Conservation (phyloP, 2,113 vertebrate species). For the Ifrita kowaldi region DNA sequence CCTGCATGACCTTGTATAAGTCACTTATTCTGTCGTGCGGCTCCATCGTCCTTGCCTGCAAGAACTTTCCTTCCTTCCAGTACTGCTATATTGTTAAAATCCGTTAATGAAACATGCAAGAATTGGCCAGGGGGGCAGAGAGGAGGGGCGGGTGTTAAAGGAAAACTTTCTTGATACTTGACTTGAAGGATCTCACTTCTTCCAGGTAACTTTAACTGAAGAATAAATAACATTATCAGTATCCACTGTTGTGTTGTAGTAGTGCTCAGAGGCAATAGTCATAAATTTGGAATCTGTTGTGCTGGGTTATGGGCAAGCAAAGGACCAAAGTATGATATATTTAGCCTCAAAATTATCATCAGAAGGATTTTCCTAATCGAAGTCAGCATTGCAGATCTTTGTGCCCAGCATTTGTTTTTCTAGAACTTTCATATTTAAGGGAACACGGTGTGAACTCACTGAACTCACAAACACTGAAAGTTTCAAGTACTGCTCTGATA, state of each 20-base stretch:
- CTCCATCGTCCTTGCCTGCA: background rate
- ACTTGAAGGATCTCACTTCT: background rate
- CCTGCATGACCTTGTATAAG: slow-evolving; percentile 58
- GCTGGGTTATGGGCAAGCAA: background rate
- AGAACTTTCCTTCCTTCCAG: slow-evolving; percentile 27
- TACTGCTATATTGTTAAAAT: background rate
- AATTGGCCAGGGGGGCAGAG: background rate
- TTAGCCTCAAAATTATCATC: slow-evolving; percentile 19
- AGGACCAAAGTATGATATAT: background rate
- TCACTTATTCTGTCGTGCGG: slow-evolving; percentile 19
- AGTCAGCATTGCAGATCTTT: background rate
- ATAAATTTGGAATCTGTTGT: background rate
- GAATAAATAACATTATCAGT: background rate
- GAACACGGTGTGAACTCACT: background rate
- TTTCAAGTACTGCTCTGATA: slow-evolving; percentile 22
- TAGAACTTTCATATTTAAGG: background rate
- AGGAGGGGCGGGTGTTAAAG: background rate
- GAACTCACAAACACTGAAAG: background rate
- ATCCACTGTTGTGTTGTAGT: background rate
- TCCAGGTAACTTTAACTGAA: background rate
- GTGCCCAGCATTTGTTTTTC: slow-evolving; percentile 13
- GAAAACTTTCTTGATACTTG: background rate
- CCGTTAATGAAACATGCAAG: background rate
- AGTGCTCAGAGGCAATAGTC: background rate
- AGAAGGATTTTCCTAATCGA: slow-evolving; percentile 24